Conservation (phyloP, 1,140 invertebrate species). For the Orussus abietinus region DNA sequence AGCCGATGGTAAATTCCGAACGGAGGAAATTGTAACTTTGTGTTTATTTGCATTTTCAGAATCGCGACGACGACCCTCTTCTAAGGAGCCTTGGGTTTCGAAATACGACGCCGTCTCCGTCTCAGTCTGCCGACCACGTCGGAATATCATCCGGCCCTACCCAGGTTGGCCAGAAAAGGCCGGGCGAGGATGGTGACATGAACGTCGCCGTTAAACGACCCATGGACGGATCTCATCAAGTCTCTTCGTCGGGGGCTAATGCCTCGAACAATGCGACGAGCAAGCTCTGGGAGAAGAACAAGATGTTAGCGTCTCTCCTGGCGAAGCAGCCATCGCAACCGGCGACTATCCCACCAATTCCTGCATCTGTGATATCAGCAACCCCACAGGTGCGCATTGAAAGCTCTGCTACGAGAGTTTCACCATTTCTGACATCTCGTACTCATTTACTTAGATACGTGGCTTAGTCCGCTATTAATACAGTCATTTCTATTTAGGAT, state of each 20-base stretch:
- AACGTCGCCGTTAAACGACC: constrained; percentile 56
- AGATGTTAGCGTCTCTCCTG: constrained; percentile 79
- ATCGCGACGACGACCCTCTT: constrained; percentile 55
- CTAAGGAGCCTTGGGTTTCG: constrained; percentile 60
- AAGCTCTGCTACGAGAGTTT: neutral
- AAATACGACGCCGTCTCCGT: constrained; percentile 51
- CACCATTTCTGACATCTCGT: neutral
- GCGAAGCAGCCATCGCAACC: constrained; percentile 73
- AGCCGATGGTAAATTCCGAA: constrained; percentile 16
- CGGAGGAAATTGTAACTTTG: neutral
- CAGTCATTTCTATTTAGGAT: constrained; percentile 40
- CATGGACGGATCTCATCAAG: constrained; percentile 53
- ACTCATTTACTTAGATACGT: neutral
- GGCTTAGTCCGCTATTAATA: neutral
- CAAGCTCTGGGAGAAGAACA: constrained; percentile 77
- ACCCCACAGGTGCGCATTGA: constrained; percentile 54
- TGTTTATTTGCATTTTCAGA: constrained; percentile 21
- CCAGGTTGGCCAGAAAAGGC: constrained; percentile 62
- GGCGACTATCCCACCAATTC: constrained; percentile 63
- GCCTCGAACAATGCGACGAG: constrained; percentile 56
- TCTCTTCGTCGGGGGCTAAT: constrained; percentile 45
- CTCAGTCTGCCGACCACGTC: constrained; percentile 42
- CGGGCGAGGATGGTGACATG: constrained; percentile 64
- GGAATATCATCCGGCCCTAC: constrained; percentile 46
- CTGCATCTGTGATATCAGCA: constrained; percentile 63